Evolutionary conservation across 2,888 invertebrate genomes (phyloP).

Genomic region (Leptopilina myrica): DNA sequence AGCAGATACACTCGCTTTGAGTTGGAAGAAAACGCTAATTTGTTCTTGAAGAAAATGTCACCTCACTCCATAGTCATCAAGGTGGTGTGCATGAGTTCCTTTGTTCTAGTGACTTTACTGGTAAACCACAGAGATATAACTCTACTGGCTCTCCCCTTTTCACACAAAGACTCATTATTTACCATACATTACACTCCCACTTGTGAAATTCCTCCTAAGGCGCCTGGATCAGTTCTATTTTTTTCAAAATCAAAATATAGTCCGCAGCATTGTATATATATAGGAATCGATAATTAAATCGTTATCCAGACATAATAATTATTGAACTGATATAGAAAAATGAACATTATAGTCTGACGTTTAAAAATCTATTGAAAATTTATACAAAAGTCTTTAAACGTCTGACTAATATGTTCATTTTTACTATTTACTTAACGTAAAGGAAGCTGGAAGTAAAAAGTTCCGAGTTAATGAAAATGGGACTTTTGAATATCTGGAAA

Average conservation of each 20-base stretch:
- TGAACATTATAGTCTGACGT: no score
- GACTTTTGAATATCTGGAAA: no score
- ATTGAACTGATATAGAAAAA: no score
- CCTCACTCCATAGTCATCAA: background rate
- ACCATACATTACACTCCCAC: slow-evolving; percentile 20
- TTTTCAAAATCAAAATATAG: background rate
- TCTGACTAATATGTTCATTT: no score
- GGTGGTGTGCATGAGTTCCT: slow-evolving; percentile 9
- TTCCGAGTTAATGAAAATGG: no score
- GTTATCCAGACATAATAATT: no score
- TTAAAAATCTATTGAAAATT: no score
- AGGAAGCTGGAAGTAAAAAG: no score
- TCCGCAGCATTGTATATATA: no score
- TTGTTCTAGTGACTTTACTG: background rate
- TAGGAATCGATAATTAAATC: no score
- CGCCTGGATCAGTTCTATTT: background rate
- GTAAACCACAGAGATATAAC: slow-evolving; percentile 26
- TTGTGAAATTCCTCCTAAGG: slow-evolving; percentile 1
- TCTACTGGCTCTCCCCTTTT: slow-evolving; percentile 15
- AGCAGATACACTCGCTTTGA: slow-evolving; percentile 5
- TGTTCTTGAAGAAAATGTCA: slow-evolving; percentile 31
- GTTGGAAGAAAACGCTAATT: slow-evolving; percentile 20
- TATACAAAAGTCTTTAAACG: no score
- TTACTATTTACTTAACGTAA: no score
- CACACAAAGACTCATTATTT: background rate